Conservation (phyloP, 2,888 invertebrate species). For the Nowickia ferox region DNA sequence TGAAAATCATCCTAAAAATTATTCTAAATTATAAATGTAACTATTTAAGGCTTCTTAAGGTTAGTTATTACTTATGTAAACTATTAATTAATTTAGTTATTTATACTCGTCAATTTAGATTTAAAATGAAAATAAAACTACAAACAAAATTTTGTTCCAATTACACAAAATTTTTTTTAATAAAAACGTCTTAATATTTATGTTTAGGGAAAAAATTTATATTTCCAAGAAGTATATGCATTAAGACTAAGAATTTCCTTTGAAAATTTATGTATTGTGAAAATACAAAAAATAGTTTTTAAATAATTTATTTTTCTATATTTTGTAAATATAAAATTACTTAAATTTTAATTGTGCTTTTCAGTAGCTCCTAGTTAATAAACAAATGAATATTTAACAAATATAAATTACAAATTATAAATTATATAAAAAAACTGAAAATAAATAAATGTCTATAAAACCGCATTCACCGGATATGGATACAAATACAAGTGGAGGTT, state of each 20-base stretch:
- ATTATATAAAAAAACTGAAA: slow-evolving; percentile 2
- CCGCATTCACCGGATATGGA: background rate
- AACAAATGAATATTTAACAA: slow-evolving; percentile 30
- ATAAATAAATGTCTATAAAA: slow-evolving; percentile 59
- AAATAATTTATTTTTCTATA: slow-evolving; percentile 53
- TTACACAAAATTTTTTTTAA: background rate
- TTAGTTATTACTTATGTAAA: slow-evolving; percentile 70
- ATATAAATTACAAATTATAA: slow-evolving; percentile 2
- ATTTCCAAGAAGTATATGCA: slow-evolving; percentile 9
- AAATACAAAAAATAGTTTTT: slow-evolving; percentile 16
- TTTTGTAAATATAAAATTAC: slow-evolving; percentile 51
- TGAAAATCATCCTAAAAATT: slow-evolving; percentile 10
- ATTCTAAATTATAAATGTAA: slow-evolving; percentile 38
- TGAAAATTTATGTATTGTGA: background rate
- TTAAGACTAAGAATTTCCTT: background rate
- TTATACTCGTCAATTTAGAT: slow-evolving; percentile 9
- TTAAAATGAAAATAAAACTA: background rate
- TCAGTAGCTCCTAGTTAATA: slow-evolving; percentile 58
- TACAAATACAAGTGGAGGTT: background rate
- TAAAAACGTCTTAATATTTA: background rate
- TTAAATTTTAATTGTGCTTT: slow-evolving; percentile 60
- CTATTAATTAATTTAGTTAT: slow-evolving; percentile 58
- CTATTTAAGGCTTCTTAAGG: slow-evolving; percentile 65
- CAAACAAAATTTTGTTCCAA: background rate
- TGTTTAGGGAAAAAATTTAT: slow-evolving; percentile 31